Base-by-base conservation (phyloP, 2,113 vertebrate genomes). In the Dryoscopus gambensis region DNA sequence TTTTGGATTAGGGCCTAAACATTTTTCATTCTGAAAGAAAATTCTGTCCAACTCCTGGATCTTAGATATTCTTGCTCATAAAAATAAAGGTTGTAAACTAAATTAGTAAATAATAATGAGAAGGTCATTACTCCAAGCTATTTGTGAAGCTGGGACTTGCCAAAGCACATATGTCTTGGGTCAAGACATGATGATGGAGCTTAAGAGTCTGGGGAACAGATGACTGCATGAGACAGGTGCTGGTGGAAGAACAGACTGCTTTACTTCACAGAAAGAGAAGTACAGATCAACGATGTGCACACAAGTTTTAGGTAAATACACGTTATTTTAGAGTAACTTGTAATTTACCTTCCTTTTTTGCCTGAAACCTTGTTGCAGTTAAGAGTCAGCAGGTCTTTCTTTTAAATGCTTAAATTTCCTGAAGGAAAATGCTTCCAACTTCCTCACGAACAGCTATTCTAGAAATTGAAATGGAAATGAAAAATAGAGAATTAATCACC, bases 121-220 rank as follows among this genome's bases (percentile, higher is more conserved):
- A 31, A 57, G n/a, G 70, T 69, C n/a, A 19, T 37, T 73, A 15
- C 17, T 62, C 21, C 18, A 5, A 63, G 35, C 31, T 59, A 1
- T 59, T 91, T 70, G 37, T 56, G 71, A 82, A 56, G 30, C 21
- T 64, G 62, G 9, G 15, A 31, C 40, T 56, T 80, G 46, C 17
- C 5, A 37, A 15, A 71, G 40, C 13, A 6, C 0, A 0, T 9
- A 2, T 24, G 49, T 35, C 10, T 73, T 65, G 15, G 25, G 14
- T 50, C 10, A 69, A 14, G 39, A 18, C 6, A 4, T 2, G 11
- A 11, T 7, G 69, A 13, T 8, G 33, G 46, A 55, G 15, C 39
- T 22, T 22, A 33, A 44, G 39, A 50, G 18, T 20, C 21, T 47
- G 63, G 15, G 33, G 16, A 74, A 30, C 46, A 44, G 33, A 1